Conservation (phyloP, 2,113 vertebrate genomes). For the Labrus mixtus region DNA sequence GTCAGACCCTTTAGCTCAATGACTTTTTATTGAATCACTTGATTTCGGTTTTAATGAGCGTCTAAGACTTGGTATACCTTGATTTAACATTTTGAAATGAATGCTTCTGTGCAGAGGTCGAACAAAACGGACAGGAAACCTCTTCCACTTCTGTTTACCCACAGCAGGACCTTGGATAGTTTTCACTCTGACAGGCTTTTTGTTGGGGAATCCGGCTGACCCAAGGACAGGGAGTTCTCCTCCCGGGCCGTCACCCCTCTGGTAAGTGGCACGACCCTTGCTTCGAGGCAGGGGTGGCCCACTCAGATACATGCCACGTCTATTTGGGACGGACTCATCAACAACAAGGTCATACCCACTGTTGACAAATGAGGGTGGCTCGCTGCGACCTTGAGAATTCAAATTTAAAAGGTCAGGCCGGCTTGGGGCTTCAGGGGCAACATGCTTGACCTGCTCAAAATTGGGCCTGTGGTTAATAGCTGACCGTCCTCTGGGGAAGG, state of each 20-base stretch:
- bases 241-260: background rate
- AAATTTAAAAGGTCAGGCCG: slow-evolving; percentile 29
- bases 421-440: slow-evolving; percentile 41
- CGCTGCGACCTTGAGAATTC: slow-evolving; percentile 40
- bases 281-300: slow-evolving; percentile 19
- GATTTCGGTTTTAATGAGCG: background rate
- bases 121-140: background rate
- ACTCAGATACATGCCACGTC: slow-evolving; percentile 39
- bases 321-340: slow-evolving; percentile 54
- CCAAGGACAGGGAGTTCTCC: slow-evolving; percentile 5
- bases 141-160: background rate
- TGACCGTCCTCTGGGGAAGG: slow-evolving; percentile 30
- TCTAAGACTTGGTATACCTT: slow-evolving; percentile 18
- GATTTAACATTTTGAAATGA: slow-evolving; percentile 10
- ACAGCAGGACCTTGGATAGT: background rate
- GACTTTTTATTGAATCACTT: background rate
- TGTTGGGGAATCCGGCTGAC: background rate
- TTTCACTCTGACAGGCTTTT: background rate
- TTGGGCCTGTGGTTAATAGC: slow-evolving; percentile 22
- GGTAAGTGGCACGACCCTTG: slow-evolving; percentile 33
- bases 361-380: slow-evolving; percentile 32
- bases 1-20: slow-evolving; percentile 10
- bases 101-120: background rate
- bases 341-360: slow-evolving; percentile 31
- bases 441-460: slow-evolving; percentile 60